These are phyloP conservation scores for Keiferia lycopersicella DNA, from an alignment of 2,888 invertebrate genomes.

Conservation along the genomic window DNA sequence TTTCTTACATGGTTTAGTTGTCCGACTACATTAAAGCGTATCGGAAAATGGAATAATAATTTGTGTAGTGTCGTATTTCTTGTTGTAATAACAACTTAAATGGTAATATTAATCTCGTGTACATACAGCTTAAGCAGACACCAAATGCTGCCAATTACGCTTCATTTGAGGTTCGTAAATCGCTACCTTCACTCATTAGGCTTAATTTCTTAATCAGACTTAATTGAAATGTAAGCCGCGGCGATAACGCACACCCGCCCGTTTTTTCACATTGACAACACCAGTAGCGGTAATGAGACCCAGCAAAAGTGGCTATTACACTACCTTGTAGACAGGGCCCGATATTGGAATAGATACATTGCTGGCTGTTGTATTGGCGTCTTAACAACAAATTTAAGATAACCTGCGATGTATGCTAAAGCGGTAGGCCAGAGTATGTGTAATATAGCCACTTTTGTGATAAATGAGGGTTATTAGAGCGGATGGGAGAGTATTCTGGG, in stretches of 20 bases:
- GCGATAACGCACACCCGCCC: constrained; percentile 15
- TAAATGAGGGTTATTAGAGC: constrained; percentile 18
- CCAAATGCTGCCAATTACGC: constrained; percentile 58
- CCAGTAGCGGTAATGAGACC: constrained; percentile 42
- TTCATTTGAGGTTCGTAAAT: constrained; percentile 45
- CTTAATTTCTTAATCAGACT: constrained; percentile 73
- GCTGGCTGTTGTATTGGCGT: not conserved
- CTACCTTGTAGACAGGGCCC: too few relatives aligned
- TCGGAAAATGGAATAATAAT: too few relatives aligned
- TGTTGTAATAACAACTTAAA: too few relatives aligned
- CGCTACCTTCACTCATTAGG: constrained; percentile 62
- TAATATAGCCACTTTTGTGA: too few relatives aligned
- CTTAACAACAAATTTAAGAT: too few relatives aligned
- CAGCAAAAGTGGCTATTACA: not conserved
- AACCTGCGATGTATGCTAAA: too few relatives aligned
- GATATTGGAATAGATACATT: too few relatives aligned
- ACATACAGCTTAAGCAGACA: constrained; percentile 22
- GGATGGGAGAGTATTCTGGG: not conserved
- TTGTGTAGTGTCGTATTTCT: too few relatives aligned
- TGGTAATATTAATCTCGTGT: not conserved
- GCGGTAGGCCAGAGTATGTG: too few relatives aligned
- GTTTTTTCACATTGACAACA: constrained; percentile 45
- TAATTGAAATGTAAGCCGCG: constrained; percentile 74
- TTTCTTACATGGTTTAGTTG: not conserved
- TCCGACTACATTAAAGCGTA: too few relatives aligned